Percentiles rank a stretch among this genome's conserved stretches.
Evolutionary conservation across 2,797 vertebrate species (phyloP).

Genomic region (Aselliscus stoliczkanus): DNA sequence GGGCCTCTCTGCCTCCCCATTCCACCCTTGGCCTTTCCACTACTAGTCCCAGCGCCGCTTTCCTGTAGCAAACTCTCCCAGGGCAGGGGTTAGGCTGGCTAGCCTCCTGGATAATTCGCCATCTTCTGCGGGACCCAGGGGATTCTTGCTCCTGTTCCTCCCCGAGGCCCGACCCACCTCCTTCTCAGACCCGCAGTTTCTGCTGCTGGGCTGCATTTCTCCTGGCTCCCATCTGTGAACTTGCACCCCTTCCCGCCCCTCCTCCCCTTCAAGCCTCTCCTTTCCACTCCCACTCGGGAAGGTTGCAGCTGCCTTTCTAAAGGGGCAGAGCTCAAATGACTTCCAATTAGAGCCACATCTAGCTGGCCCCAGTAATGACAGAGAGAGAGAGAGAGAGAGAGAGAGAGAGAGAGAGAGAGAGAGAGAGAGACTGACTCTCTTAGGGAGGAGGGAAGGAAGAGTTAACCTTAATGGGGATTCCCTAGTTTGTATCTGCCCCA

Average conservation of each 20-base stretch:
- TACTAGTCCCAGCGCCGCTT: background rate
- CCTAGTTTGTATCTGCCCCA: background rate
- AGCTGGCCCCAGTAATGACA: too few relatives aligned
- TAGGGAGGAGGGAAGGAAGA: too few relatives aligned
- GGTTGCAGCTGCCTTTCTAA: too few relatives aligned
- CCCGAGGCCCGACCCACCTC: background rate
- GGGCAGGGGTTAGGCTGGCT: background rate
- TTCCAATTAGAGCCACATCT: background rate
- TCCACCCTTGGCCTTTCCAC: accelerated
- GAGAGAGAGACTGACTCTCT: too few relatives aligned
- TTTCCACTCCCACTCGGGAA: background rate
- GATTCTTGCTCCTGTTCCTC: too few relatives aligned
- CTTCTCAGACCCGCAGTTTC: background rate
- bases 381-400: too few relatives aligned
- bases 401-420: background rate
- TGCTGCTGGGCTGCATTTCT: background rate
- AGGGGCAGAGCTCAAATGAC: background rate
- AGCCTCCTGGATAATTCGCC: background rate
- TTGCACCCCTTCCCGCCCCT: too few relatives aligned
- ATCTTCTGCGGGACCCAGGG: too few relatives aligned
- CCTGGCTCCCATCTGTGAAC: background rate
- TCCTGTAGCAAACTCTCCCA: background rate
- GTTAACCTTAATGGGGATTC: background rate
- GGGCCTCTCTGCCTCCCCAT: accelerated
- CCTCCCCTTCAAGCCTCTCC: background rate